Base-by-base conservation (phyloP, 2,797 vertebrate genomes). In the Propithecus perrieri region DNA sequence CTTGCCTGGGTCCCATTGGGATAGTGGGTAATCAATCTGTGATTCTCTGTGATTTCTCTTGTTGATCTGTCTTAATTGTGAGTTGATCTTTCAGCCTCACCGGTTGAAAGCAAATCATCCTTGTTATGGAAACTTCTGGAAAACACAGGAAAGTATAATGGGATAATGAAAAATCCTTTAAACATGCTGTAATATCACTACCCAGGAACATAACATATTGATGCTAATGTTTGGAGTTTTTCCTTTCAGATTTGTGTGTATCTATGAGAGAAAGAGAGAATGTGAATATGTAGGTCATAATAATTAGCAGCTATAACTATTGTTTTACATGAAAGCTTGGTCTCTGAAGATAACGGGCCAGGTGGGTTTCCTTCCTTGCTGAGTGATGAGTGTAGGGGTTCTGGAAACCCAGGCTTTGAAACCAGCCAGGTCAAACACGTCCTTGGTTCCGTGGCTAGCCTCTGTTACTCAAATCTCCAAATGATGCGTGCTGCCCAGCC, bases 301-400 rank as follows among this genome's bases (percentile, higher is more conserved):
- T 91, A 93, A 88, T 95, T 89, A 93, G 61, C 71, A 67, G 71
- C 71, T 88, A 24, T 76, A 84, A 48, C n/a, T 74, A n/a, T 67
- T 89, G 13, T 94, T 94, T 92, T 85, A 65, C 26, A 69, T 35
- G 71, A 84, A 94, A 90, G 30, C n/a, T 17, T 84, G 43, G 65
- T 84, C 72, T 94, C 89, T 86, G 84, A 84, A 79, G 74, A 86
- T 75, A 94, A 41, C 17, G n/a, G 78, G 69, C 28, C 48, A 75
- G 8, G 71, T 90, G 41, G 20, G 28, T 90, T 94, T 95, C 50
- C 72, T 85, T 91, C 91, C n/a, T 95, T 69, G 75, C 28, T 95
- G 30, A 91, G 84, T 30, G 10, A 48, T 85, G 72, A 89, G 38
- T 53, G 28, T 88, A 65, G 80, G 71, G 26, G 53, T 93, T 90